phyloP scores from a whole-genome alignment of 1,140 invertebrate species.

The Carposina sasakii region DNA sequence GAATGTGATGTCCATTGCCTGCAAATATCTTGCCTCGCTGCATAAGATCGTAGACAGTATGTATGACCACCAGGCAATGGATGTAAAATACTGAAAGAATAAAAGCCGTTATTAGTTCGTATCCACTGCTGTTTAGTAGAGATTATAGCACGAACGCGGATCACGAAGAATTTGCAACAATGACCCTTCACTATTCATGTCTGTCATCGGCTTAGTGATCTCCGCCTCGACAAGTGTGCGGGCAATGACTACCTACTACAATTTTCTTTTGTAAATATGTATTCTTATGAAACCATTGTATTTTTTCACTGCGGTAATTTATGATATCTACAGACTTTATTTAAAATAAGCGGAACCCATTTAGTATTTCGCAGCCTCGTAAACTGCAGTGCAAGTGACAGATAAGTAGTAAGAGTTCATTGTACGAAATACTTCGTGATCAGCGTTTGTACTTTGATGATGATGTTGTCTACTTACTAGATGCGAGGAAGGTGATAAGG shows the following conservation, averaged over 20 bases:
- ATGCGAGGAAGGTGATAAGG: background rate
- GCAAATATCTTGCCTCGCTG: constrained; percentile 15
- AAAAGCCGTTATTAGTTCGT: constrained; percentile 1
- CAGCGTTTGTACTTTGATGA: background rate
- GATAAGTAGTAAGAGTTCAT: background rate
- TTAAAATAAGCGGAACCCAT: too few species aligned
- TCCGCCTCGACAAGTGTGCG: background rate
- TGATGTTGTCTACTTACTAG: constrained; percentile 16
- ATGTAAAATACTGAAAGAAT: constrained; percentile 29
- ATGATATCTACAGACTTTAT: too few species aligned
- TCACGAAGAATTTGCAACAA: too few species aligned
- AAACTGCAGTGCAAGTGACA: background rate
- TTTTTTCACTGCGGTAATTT: too few species aligned
- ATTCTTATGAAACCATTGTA: too few species aligned
- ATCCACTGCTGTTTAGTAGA: background rate
- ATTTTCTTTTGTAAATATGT: background rate
- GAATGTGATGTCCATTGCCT: background rate
- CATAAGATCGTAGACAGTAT: constrained; percentile 27
- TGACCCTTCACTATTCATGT: too few species aligned
- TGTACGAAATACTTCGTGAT: background rate
- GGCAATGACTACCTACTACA: background rate
- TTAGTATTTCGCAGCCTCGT: too few species aligned
- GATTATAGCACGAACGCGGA: too few species aligned
- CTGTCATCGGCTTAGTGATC: background rate
- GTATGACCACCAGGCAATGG: constrained; percentile 18